Evolutionary conservation across 2,888 invertebrate species (phyloP).

Genomic region (Caenorhabditis virilis): DNA sequence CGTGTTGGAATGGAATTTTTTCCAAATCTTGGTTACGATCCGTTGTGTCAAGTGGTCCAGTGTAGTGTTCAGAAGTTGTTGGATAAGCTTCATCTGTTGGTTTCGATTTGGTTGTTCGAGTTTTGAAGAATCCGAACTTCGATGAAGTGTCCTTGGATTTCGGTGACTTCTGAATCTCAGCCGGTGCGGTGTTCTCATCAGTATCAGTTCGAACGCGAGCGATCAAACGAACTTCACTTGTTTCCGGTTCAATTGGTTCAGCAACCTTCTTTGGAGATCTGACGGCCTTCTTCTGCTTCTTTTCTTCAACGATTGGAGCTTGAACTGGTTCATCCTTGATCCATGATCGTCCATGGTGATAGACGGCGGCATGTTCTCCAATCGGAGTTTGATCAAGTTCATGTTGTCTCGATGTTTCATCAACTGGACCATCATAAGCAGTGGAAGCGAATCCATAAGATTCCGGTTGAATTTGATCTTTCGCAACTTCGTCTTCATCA

Average conservation of each 20-base stretch:
- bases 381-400: slow-evolving; percentile 18
- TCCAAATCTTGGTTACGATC: slow-evolving; percentile 24
- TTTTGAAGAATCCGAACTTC: slow-evolving; percentile 4
- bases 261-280: slow-evolving; percentile 16
- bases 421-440: slow-evolving; percentile 18
- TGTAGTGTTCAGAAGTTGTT: slow-evolving; percentile 9
- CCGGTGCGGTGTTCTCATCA: slow-evolving; percentile 6
- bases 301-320: too few species aligned
- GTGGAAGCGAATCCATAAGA: slow-evolving; percentile 9
- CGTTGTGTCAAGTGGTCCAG: slow-evolving; percentile 24
- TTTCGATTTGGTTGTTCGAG: neutral
- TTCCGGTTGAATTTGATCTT: slow-evolving; percentile 22
- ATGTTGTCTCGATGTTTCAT: slow-evolving; percentile 9
- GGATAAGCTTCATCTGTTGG: slow-evolving; percentile 7
- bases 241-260: slow-evolving; percentile 14
- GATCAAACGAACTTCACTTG: slow-evolving; percentile 8
- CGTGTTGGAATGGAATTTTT: slow-evolving; percentile 15
- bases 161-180: slow-evolving; percentile 6
- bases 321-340: slow-evolving; percentile 29
- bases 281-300: too few species aligned
- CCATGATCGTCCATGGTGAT: slow-evolving; percentile 22
- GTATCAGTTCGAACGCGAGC: slow-evolving; percentile 5
- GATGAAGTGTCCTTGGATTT: slow-evolving; percentile 9
- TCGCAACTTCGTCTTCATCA: slow-evolving; percentile 36
- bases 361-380: slow-evolving; percentile 15